These are phyloP conservation scores for Paraplagusia blochii DNA, from an alignment of 2,113 vertebrate species.

Conservation along the genomic window DNA sequence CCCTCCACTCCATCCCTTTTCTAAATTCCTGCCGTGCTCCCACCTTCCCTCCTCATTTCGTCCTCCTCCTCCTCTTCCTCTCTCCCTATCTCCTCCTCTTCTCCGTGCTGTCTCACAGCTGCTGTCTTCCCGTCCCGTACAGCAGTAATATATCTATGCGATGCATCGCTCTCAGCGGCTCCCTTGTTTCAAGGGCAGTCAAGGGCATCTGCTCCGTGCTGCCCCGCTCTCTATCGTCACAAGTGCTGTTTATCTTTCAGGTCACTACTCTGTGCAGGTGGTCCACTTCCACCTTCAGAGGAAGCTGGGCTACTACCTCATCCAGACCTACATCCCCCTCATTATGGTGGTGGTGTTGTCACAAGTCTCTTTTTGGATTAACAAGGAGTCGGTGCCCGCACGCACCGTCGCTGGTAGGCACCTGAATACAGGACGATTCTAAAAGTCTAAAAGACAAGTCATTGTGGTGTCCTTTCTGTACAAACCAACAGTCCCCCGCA, in stretches of 20 bases:
- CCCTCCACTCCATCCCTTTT: conserved; percentile 33
- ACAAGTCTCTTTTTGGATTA: conserved; percentile 84
- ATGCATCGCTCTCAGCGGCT: conserved; percentile 26
- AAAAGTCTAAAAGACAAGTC: no score
- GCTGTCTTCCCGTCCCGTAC: conserved; percentile 8
- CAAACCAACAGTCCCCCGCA: no score
- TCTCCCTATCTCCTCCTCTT: conserved; percentile 12
- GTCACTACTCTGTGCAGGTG: conserved; percentile 92
- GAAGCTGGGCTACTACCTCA: conserved; percentile 83
- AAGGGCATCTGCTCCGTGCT: conserved; percentile 41
- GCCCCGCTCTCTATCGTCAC: conserved; percentile 37
- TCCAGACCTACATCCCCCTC: conserved; percentile 81
- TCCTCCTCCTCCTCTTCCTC: conserved; percentile 6
- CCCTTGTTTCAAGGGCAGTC: conserved; percentile 58
- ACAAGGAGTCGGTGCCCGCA: conserved; percentile 83
- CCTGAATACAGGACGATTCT: not conserved
- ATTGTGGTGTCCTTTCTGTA: no score
- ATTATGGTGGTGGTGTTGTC: conserved; percentile 85
- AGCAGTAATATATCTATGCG: conserved; percentile 4
- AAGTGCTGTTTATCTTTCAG: conserved; percentile 79
- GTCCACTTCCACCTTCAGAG: conserved; percentile 93
- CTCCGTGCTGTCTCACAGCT: conserved; percentile 8
- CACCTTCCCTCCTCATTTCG: not conserved
- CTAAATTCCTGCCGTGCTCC: conserved; percentile 28
- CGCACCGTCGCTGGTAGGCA: conserved; percentile 79